Percentiles rank a stretch among this genome's conserved stretches.
Evolutionary conservation across 2,113 vertebrate species (phyloP).

Genomic region (Cyprinodon variegatus): DNA sequence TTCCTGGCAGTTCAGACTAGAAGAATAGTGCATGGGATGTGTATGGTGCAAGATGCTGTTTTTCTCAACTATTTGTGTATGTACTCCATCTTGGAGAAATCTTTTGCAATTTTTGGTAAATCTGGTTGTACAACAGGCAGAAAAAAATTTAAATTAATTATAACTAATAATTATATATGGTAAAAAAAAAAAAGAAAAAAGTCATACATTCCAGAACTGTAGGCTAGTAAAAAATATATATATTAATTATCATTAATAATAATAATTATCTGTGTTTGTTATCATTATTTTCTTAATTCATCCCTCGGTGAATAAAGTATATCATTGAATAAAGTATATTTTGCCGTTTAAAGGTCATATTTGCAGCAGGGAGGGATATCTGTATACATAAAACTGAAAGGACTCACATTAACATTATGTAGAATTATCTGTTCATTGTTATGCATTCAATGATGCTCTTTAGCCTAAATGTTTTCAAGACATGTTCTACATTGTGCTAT

Average conservation of each 20-base stretch:
- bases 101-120: neutral
- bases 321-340: no score
- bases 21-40: conserved; percentile 20
- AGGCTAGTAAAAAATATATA: neutral
- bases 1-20: conserved; percentile 35
- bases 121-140: neutral
- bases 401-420: no score
- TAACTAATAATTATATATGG: no score
- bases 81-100: neutral
- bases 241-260: no score
- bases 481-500: neutral
- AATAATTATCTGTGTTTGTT: no score
- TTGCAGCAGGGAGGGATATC: no score
- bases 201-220: neutral
- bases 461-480: neutral
- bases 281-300: no score
- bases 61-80: neutral
- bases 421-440: neutral
- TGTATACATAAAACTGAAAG: no score
- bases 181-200: no score
- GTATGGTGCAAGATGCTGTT: neutral
- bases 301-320: no score
- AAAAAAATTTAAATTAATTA: neutral
- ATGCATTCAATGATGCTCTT: neutral
- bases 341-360: no score